These are phyloP conservation scores for Dryas iulia DNA, from an alignment of 1,140 invertebrate genomes.

Conservation along the genomic window DNA sequence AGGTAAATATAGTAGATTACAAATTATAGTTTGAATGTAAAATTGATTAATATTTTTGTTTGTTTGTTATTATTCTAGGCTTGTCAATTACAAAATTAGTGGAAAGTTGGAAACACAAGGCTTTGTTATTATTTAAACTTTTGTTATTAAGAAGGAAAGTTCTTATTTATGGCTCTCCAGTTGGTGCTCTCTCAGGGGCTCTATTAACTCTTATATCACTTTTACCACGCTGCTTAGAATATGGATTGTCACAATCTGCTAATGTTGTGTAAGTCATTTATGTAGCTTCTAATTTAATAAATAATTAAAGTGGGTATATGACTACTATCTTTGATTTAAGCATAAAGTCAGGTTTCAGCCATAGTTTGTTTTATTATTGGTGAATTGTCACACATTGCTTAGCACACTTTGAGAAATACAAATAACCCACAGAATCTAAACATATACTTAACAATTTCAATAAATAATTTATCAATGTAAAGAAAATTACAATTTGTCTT, in stretches of 20 bases:
- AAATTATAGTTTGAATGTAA: not conserved
- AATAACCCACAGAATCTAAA: no score
- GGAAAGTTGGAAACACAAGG: slow-evolving; percentile 94
- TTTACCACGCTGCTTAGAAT: slow-evolving; percentile 93
- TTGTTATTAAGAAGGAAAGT: slow-evolving; percentile 92
- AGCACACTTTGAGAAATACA: no score
- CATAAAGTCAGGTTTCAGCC: no score
- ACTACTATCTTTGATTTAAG: no score
- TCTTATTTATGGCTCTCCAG: slow-evolving; percentile 96
- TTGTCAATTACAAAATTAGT: slow-evolving; percentile 82
- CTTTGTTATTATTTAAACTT: slow-evolving; percentile 95
- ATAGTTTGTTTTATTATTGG: no score
- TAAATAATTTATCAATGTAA: no score
- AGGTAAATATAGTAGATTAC: slow-evolving; percentile 78
- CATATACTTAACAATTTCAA: no score
- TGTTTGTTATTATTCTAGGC: slow-evolving; percentile 37
- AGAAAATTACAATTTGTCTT: no score
- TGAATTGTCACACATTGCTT: no score
- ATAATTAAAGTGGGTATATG: no score
- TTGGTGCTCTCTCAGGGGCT: slow-evolving; percentile 92
- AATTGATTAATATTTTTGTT: not conserved
- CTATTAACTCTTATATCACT: slow-evolving; percentile 95
- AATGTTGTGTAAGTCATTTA: slow-evolving; percentile 84
- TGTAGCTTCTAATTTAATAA: not conserved
- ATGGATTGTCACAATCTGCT: slow-evolving; percentile 91